phyloP scores from a whole-genome alignment of 2,888 invertebrate species.

The Tetranychus piercei region DNA sequence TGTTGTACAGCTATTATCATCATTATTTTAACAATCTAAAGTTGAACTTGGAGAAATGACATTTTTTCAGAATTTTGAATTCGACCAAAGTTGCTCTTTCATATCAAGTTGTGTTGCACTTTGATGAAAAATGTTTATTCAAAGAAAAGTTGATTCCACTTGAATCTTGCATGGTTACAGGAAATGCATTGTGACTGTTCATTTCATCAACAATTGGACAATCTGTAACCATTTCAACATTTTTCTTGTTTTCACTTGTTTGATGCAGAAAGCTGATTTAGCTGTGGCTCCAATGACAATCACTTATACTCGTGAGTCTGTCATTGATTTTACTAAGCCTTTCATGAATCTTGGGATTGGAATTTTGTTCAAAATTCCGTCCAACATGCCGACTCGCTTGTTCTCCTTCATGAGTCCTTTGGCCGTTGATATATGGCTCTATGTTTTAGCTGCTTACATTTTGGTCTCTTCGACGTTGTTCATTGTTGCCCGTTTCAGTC shows the following conservation, averaged over 20 bases:
- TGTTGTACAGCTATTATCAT: no score
- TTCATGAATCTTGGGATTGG: constrained; percentile 68
- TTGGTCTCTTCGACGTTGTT: constrained; percentile 82
- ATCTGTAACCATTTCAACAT: neutral
- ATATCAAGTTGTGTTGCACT: no score
- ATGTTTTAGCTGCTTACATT: constrained; percentile 78
- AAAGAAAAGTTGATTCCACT: neutral
- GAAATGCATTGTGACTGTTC: neutral
- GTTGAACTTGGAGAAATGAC: neutral
- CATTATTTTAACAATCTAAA: no score
- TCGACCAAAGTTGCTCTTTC: no score
- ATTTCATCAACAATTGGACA: neutral
- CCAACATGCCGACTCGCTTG: constrained; percentile 62
- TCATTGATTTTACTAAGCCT: constrained; percentile 92
- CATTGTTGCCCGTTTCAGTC: constrained; percentile 87
- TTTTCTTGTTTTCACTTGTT: constrained; percentile 20
- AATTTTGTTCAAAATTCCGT: constrained; percentile 51
- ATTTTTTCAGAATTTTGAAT: neutral
- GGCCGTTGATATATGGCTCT: constrained; percentile 85
- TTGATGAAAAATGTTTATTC: neutral
- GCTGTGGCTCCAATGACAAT: constrained; percentile 96
- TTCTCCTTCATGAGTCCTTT: constrained; percentile 94
- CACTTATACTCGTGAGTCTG: constrained; percentile 80
- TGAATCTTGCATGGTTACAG: neutral
- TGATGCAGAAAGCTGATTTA: constrained; percentile 66